phyloP scores from a whole-genome alignment of 2,888 invertebrate genomes.

The Synanthedon andrenaeformis region DNA sequence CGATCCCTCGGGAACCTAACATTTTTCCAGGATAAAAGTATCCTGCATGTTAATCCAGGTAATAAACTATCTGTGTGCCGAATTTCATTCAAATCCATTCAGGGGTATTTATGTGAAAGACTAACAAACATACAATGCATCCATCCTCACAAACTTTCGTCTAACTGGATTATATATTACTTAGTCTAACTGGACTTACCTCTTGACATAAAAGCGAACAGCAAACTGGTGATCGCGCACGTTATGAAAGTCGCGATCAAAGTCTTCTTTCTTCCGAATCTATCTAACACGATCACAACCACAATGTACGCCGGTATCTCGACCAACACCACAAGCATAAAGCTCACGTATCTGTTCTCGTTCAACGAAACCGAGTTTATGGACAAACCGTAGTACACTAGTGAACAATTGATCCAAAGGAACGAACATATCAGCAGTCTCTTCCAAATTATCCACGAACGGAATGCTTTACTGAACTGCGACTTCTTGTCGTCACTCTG shows the following conservation, averaged over 20 bases:
- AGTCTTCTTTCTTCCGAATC: conserved; percentile 74
- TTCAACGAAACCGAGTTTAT: conserved; percentile 81
- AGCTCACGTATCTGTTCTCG: conserved; percentile 82
- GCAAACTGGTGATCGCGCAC: conserved; percentile 72
- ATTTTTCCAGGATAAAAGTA: too few species aligned
- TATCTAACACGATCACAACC: conserved; percentile 75
- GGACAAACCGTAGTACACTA: conserved; percentile 84
- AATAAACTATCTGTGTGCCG: too few species aligned
- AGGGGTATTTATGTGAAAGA: too few species aligned
- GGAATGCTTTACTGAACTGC: conserved; percentile 61
- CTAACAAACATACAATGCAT: too few species aligned
- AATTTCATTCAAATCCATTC: too few species aligned
- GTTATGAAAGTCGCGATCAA: conserved; percentile 72
- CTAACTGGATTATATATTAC: too few species aligned
- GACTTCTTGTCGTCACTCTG: conserved; percentile 45
- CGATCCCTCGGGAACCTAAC: too few species aligned
- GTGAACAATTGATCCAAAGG: conserved; percentile 82
- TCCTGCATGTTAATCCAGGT: too few species aligned
- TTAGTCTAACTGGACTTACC: too few species aligned
- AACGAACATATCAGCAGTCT: conserved; percentile 76
- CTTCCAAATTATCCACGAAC: conserved; percentile 68
- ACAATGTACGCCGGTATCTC: conserved; percentile 81
- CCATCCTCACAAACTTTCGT: too few species aligned
- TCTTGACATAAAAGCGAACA: conserved; percentile 72
- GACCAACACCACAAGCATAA: conserved; percentile 73